Evolutionary conservation across 2,797 vertebrate species (phyloP), one percentile per base, ranked within the genome.

Genomic region (Poeciliopsis gracilis): DNA sequence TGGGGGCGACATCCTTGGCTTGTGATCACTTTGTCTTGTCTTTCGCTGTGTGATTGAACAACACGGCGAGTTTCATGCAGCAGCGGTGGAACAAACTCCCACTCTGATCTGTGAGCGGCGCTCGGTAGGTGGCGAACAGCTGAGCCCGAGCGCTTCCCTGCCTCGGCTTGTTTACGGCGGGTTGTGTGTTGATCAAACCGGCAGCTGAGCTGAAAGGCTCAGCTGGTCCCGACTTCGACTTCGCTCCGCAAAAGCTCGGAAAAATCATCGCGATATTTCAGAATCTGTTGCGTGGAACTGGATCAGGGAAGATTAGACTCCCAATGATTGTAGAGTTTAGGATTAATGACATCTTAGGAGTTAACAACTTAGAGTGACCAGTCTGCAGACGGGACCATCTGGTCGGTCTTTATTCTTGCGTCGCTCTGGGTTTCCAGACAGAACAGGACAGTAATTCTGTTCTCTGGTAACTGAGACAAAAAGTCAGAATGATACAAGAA

Each of bases 51-150:
- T 75, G 78, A 85, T 57, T 73, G 81, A 83, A 72, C 77, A 72
- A 75, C 82, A 82, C 15, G 69, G 36, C 15, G 59, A 33, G 59
- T 79, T 77, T 77, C 33, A 18, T 73, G 13, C 47, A 16, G n/a
- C 81, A 67, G 84, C 73, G 0, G 20, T 6, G 78, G 76, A 82
- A 81, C 77, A 82, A 79, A 81, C 77, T 33, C 76, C 4, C 67
- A 0, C 77, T 87, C 49, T 87, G 87, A 84, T 89, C 76, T 74
- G 75, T 49, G 72, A 77, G 72, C 61, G 72, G 72, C 16, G 4
- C 63, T 20, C 61, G 4, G 61, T 36, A 38, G 30, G 61, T 66
- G 61, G 61, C 8, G 33, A 38, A 25, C 63, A 41, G 63, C 63
- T 67, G 63, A 43, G 63, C 36, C 63, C 63, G 23, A 63, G 18